Base-by-base conservation (phyloP, 1,140 invertebrate species). In the Heliconius congener region DNA sequence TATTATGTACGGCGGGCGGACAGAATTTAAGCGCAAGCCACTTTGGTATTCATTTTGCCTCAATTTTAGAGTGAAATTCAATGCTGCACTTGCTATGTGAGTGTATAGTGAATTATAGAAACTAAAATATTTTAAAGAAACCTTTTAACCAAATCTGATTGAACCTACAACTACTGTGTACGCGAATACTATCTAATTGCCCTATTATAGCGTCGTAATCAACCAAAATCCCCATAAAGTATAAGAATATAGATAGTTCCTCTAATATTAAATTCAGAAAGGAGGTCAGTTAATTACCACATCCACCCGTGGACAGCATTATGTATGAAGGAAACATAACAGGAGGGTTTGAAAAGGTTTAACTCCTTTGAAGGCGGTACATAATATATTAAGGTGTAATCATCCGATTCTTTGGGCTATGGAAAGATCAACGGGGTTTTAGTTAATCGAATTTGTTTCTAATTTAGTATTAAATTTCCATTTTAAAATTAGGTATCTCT, bases 311-410 rank as follows among this genome's bases (percentile, higher is more conserved):
- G 13, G 60, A 27, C 60, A 30, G 60, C 19, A 66, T 66, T 66
- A 66, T 66, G 23, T 66, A 66, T 66, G 60, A 66, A 66, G 23
- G 55, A 57, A 66, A 16, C 60, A 66, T 66, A 66, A 66, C 60
- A 66, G 60, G 23, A 27, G 60, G 60, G 60, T 9, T 66, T 27
- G 60, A 66, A 57, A 57, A 66, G 60, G 60, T 66, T 57, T 57
- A 23, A 66, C 27, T 30, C 23, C 60, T 66, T 66, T 66, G 60
- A 66, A 66, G 60, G 13, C 60, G 60, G 60, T 30, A 66, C 60
- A 66, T 66, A 27, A 66, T 66, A 66, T 66, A 66, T 66, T 66
- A 30, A 9, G 60, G 23, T 27, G 27, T 66, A 66, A 66, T 66
- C 27, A 66, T 30, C 60, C 13, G 27, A 66, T 66, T 66, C 60